Conservation (phyloP, 2,113 vertebrate species). For the Epinephelus moara region DNA sequence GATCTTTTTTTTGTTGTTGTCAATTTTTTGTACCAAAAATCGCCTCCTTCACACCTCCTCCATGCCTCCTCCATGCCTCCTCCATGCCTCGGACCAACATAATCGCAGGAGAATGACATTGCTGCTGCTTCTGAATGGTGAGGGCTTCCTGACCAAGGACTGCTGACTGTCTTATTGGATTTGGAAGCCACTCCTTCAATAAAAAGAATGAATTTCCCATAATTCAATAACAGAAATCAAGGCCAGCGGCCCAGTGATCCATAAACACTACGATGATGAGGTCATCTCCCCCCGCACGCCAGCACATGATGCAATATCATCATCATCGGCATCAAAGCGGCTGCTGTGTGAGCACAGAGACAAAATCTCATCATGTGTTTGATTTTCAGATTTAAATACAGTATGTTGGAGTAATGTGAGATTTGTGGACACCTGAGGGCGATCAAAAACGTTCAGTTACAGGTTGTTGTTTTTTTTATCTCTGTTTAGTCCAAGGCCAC, state of each 20-base stretch:
- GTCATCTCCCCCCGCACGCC: conserved; percentile 41
- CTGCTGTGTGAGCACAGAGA: conserved; percentile 1
- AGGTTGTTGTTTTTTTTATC: too few relatives aligned
- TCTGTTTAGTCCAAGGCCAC: conserved; percentile 1
- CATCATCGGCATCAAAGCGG: background rate
- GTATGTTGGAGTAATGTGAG: background rate
- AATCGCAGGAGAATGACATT: conserved; percentile 38
- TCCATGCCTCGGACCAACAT: background rate
- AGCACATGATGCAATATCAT: conserved; percentile 41
- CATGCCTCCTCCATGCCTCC: background rate
- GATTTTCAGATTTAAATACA: conserved; percentile 11
- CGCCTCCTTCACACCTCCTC: background rate
- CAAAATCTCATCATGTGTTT: background rate
- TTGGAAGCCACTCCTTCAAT: conserved; percentile 74
- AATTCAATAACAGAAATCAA: conserved; percentile 80
- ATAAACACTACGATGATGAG: conserved; percentile 82
- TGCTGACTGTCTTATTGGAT: conserved; percentile 76
- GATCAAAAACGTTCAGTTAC: background rate
- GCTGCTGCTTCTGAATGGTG: conserved; percentile 32
- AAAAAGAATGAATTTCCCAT: conserved; percentile 77
- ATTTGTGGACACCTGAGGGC: too few relatives aligned
- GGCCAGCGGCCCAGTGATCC: conserved; percentile 77
- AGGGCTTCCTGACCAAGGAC: conserved; percentile 40
- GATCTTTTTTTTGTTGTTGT: background rate
- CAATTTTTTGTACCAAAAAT: background rate